phyloP scores from a whole-genome alignment of 2,888 invertebrate genomes.

The Heterodera filipjevi region DNA sequence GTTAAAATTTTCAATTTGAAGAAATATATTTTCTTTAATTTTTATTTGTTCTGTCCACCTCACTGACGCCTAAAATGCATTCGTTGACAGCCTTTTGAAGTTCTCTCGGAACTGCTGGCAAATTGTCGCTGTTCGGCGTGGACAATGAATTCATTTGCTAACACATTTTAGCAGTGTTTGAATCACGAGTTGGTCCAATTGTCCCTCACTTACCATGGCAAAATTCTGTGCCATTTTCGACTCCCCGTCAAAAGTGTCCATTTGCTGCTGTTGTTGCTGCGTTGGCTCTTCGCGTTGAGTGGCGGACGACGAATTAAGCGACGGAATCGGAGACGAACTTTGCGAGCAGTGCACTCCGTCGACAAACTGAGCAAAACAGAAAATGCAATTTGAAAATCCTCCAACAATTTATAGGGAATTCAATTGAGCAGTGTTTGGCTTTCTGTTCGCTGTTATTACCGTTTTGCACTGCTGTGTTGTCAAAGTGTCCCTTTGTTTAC shows the following conservation, averaged over 20 bases:
- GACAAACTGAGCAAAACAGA: background rate
- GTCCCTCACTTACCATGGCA: background rate
- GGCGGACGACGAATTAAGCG: background rate
- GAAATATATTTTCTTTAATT: no score
- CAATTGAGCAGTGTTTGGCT: no score
- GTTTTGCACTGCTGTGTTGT: background rate
- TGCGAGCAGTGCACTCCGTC: background rate
- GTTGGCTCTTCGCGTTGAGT: background rate
- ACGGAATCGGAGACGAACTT: conserved; percentile 4
- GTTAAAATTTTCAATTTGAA: no score
- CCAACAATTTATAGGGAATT: no score
- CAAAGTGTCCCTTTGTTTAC: background rate
- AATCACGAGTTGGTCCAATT: background rate
- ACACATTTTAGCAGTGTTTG: background rate
- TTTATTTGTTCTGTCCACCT: background rate
- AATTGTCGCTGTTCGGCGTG: no score
- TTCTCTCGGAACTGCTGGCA: no score
- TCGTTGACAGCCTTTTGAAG: no score
- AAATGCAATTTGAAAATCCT: background rate
- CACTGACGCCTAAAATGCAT: no score
- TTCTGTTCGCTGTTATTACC: no score
- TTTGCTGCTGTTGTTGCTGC: background rate
- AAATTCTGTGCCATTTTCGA: background rate
- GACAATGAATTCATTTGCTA: background rate
- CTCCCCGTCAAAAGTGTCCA: background rate